A percentile compares a stretch with the other conserved stretches of the same genome.
Evolutionary conservation across 2,888 invertebrate species (phyloP).

Genomic region (Mesoligia furuncula): DNA sequence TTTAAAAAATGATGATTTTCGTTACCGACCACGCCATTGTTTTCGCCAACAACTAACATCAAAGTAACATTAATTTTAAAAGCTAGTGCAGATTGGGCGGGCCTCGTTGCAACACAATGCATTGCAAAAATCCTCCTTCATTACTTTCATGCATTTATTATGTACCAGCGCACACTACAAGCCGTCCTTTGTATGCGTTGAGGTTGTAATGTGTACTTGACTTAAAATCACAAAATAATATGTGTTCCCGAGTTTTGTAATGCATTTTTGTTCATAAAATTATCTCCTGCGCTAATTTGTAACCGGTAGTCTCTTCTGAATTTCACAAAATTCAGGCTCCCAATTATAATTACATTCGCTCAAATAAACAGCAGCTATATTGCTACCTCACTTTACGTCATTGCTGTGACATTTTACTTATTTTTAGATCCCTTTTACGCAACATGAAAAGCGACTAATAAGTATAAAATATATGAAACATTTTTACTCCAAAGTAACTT

Average conservation of each 20-base stretch:
- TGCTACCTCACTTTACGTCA: constrained; percentile 2
- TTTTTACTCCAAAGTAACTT: constrained; percentile 43
- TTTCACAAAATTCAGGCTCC: not conserved
- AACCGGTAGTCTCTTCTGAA: not conserved
- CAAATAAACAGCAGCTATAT: not conserved
- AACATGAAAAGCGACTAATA: constrained; percentile 26
- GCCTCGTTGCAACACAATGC: not conserved
- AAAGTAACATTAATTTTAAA: not conserved
- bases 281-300: not conserved
- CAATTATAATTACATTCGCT: not conserved
- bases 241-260: not conserved
- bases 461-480: constrained; percentile 31
- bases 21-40: not conserved
- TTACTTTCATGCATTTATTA: too few species aligned
- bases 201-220: not conserved
- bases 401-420: constrained; percentile 29
- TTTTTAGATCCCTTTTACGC: constrained; percentile 30
- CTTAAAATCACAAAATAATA: not conserved
- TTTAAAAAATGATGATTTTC: not conserved
- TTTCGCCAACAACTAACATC: not conserved
- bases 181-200: not conserved
- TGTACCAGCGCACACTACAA: too few species aligned
- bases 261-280: not conserved
- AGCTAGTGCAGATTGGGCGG: not conserved
- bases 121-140: not conserved